Base-by-base conservation (phyloP, 1,140 invertebrate species). In the Drosophila eugracilis region DNA sequence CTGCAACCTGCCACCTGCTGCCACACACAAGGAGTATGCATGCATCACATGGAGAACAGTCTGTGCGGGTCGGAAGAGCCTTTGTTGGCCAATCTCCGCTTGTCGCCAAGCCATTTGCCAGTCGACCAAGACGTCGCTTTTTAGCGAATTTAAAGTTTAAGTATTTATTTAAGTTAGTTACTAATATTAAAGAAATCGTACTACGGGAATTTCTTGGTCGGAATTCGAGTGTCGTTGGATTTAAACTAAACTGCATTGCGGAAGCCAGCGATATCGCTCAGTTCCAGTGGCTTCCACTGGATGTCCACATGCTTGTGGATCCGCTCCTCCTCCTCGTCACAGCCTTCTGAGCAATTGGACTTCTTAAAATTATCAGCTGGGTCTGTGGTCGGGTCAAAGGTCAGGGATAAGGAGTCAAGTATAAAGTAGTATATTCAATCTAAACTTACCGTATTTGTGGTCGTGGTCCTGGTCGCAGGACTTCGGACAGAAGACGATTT, bases 351-450 rank as follows among this genome's bases (percentile, higher is more conserved):
- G 19, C 76, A 86, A 58, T 63, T 72, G 42, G 74, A 32, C 47
- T 74, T 81, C 81, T 86, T 88, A 86, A 17, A 4, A 78, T 39
- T 78, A 88, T 86, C 83, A 88, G 63, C 83, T 88, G 83, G 83
- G 78, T 88, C 83, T 88, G 26, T 0, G 21, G 21, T 5, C 2
- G 36, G 45, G 30, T 12, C n/a, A 24, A 3, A 3, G 4, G n/a
- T 10, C 21, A 22, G 37, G 9, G 14, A 41, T 12, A 12, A 9
- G 9, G 4, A 21, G 4, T 3, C 15, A 1, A 2, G 2, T 10
- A 3, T 3, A 30, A 30, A 30, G 9, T 3, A 10, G 28, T 12
- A 10, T 6, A 9, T 6, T 1, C 14, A 6, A 17, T 4, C 5
- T 2, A 0, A 4, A 66, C 67, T 75, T 63, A 91, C 89, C 89